Conservation (phyloP, 2,888 invertebrate genomes). For the Xylophagus ater region DNA sequence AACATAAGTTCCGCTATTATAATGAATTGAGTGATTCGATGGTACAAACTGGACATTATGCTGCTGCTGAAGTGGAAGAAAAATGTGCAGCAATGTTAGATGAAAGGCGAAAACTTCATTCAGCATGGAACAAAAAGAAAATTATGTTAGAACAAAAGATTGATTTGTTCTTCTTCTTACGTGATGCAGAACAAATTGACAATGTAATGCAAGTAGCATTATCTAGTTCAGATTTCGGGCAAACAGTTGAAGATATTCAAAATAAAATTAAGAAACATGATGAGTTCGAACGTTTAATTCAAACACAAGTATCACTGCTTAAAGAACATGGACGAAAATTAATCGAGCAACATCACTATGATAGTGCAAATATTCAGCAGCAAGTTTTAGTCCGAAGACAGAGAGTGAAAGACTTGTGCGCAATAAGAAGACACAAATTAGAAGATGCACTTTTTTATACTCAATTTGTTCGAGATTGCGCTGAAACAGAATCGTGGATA, state of each 20-base stretch:
- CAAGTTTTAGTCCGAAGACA: conserved; percentile 62
- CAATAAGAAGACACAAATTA: no score
- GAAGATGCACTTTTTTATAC: conserved; percentile 71
- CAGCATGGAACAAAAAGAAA: conserved; percentile 85
- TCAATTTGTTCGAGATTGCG: conserved; percentile 84
- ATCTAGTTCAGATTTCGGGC: conserved; percentile 57
- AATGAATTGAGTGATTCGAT: conserved; percentile 64
- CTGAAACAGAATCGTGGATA: conserved; percentile 84
- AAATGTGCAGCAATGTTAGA: conserved; percentile 64
- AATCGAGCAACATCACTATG: no score
- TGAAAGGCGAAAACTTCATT: conserved; percentile 65
- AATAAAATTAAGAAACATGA: conserved; percentile 78
- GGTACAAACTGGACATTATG: no score
- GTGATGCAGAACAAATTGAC: conserved; percentile 90
- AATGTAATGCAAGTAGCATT: conserved; percentile 75
- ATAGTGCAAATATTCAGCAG: no score
- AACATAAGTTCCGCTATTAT: conserved; percentile 63
- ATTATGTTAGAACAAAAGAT: no score
- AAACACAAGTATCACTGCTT: no score
- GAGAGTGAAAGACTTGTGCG: no score
- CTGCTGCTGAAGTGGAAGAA: no score
- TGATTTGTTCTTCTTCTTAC: conserved; percentile 83
- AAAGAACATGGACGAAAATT: no score
- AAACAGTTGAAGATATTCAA: conserved; percentile 80
- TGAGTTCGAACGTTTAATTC: no score